These are phyloP conservation scores for Drosophila atripex DNA, from an alignment of 2,888 invertebrate species.

Conservation along the genomic window DNA sequence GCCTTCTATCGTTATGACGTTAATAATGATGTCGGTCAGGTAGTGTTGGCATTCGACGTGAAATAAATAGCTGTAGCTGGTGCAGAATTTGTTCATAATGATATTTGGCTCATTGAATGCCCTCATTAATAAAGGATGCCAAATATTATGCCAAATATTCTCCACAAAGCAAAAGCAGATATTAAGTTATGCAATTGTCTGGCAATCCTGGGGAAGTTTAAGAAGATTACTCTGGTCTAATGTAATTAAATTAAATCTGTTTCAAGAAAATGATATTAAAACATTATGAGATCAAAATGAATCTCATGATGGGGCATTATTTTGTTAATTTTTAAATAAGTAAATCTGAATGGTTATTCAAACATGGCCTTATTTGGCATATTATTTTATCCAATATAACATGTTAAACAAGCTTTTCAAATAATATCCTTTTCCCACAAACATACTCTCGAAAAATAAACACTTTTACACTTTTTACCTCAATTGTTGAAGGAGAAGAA, in stretches of 20 bases:
- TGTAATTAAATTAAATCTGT: background rate
- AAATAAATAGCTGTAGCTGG: slow-evolving; percentile 27
- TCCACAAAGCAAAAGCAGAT: background rate
- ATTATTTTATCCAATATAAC: slow-evolving; percentile 4
- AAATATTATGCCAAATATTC: slow-evolving; percentile 3
- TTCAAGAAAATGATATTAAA: background rate
- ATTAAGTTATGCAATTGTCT: background rate
- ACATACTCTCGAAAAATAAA: slow-evolving; percentile 10
- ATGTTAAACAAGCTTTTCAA: slow-evolving; percentile 49
- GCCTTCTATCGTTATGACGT: slow-evolving; percentile 22
- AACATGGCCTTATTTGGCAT: background rate
- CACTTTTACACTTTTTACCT: slow-evolving; percentile 45
- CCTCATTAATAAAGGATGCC: slow-evolving; percentile 1
- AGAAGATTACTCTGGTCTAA: background rate
- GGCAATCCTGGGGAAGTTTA: background rate
- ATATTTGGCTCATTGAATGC: slow-evolving; percentile 37
- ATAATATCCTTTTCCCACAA: background rate
- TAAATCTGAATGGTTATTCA: background rate
- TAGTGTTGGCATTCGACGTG: slow-evolving; percentile 30
- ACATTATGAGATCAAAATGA: background rate
- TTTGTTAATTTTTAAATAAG: too few species aligned
- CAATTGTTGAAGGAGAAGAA: slow-evolving; percentile 31
- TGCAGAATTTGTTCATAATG: slow-evolving; percentile 48
- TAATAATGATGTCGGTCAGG: slow-evolving; percentile 36
- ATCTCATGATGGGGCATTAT: too few species aligned